Evolutionary conservation across 2,113 vertebrate species (phyloP), one percentile per base, ranked within the genome.

Genomic region (Serinus canaria): DNA sequence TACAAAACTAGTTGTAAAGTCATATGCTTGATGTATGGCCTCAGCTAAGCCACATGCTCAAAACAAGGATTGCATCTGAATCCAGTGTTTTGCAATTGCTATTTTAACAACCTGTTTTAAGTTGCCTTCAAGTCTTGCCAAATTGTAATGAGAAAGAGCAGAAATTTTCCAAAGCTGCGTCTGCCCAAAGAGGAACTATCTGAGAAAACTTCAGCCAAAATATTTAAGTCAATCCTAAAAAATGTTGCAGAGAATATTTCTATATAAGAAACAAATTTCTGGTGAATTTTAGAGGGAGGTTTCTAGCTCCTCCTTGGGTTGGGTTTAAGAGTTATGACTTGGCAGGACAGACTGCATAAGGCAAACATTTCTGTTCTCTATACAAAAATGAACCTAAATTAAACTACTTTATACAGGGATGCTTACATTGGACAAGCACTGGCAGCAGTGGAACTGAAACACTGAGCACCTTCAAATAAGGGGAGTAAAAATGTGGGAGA

Each of bases 31-130:
- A 89, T 62, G 62, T 55, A 92, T 31, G 63, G 44, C 62, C 82
- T 74, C 63, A 90, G 66, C 79, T 89, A 83, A 72, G 69, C 49
- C 25, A 79, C 75, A 80, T 25, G 47, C 60, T 86, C 30, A 63
- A 91, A 93, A 82, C 41, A 70, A 31, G 52, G 62, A n/a, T 63
- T 86, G 73, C 73, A 93, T 81, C 60, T 87, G 56, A 88, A 87
- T n/a, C 64, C 25, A 50, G 55, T 81, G 23, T 92, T 93, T 95
- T 90, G 92, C 89, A 95, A 91, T n/a, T 84, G 56, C 87, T 87
- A 46, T 82, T 95, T 92, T 87, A 94, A 95, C 76, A 89, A 86
- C 95, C 73, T 91, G 83, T 5, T 96, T 95, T 64, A 84, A 91
- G 81, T 35, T 91, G 69, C 69, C 74, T 94, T 89, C 78, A 88